Conservation (phyloP, 2,113 vertebrate genomes). For the Phodopus roborovskii region DNA sequence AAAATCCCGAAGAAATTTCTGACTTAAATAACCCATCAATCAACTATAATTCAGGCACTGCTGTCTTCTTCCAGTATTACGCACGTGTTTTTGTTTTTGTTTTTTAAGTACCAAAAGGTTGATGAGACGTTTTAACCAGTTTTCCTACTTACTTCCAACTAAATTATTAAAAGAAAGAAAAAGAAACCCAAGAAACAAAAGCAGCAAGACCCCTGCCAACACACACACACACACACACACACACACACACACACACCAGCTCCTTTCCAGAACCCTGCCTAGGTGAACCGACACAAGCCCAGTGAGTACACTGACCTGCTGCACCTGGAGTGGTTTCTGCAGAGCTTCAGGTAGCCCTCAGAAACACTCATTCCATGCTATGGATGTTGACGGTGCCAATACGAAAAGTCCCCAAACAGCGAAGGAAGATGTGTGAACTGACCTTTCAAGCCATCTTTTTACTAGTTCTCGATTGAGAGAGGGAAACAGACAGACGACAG, state of each 20-base stretch:
- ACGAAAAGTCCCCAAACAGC: slow-evolving; percentile 67
- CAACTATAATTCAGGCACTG: slow-evolving; percentile 80
- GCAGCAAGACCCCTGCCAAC: background rate
- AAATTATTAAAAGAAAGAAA: slow-evolving; percentile 71
- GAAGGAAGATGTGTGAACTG: background rate
- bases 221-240: background rate
- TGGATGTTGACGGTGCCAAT: background rate
- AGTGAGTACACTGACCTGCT: background rate
- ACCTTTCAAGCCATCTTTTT: slow-evolving; percentile 42
- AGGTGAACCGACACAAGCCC: slow-evolving; percentile 29
- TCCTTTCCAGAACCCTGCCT: background rate
- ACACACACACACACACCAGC: background rate
- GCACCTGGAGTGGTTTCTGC: background rate
- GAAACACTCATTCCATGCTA: background rate
- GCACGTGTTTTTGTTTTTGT: slow-evolving; percentile 37
- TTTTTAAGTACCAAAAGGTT: slow-evolving; percentile 78
- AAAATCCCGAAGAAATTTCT: slow-evolving; percentile 80
- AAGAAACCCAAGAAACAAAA: slow-evolving; percentile 25
- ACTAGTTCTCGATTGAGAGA: slow-evolving; percentile 59
- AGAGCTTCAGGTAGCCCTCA: background rate
- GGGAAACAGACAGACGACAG: background rate
- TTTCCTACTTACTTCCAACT: slow-evolving; percentile 74
- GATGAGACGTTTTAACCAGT: slow-evolving; percentile 77
- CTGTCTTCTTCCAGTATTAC: slow-evolving; percentile 76
- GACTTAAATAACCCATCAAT: slow-evolving; percentile 83